Evolutionary conservation across 2,113 vertebrate genomes (phyloP), one percentile per base, ranked within the genome.

Genomic region (Ammodytes dubius): DNA sequence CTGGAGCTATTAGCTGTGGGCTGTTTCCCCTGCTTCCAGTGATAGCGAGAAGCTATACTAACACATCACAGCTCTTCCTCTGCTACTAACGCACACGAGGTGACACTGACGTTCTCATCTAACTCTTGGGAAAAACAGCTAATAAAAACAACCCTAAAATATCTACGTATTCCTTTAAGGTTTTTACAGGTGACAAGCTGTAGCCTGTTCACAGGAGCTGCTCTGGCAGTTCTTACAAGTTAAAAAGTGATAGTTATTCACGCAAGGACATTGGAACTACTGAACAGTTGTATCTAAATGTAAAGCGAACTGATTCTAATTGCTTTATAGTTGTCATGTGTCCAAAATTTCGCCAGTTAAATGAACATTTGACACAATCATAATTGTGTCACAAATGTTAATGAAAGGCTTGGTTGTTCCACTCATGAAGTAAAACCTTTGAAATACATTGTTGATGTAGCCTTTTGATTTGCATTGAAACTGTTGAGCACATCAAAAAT

Each of bases 341-440:
- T 70, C 73, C 69, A 84, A 84, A 82, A 52, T 8, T 67, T 64
- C 57, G 52, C 40, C 35, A 39, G 15, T 50, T 56, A 61, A 57
- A 82, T 50, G 8, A 69, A 77, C 73, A 69, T 39, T 47, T 65
- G 37, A 79, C 56, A 71, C 53, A 15, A 70, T 19, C 19, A 3
- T 45, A 71, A 79, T 45, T 64, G 53, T 68, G 70, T 75, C 58
- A 71, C 40, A 53, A 70, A 77, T 69, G 79, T 60, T 82, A 52
- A 79, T 71, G 45, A 50, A 73, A 69, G 40, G 19, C n/a, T 64
- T 56, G 19, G 59, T 49, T 70, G 46, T 68, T 56, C n/a, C 4
- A 14, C 37, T 85, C 53, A 81, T 87, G 65, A 79, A 67, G 72
- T 69, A 14, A 83, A 86, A 68, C 2, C 56, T 70, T 85, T 80